A percentile compares a stretch with the other conserved stretches of the same genome.
Conservation (phyloP, 2,888 invertebrate genomes). For the Drosophila monieri region DNA sequence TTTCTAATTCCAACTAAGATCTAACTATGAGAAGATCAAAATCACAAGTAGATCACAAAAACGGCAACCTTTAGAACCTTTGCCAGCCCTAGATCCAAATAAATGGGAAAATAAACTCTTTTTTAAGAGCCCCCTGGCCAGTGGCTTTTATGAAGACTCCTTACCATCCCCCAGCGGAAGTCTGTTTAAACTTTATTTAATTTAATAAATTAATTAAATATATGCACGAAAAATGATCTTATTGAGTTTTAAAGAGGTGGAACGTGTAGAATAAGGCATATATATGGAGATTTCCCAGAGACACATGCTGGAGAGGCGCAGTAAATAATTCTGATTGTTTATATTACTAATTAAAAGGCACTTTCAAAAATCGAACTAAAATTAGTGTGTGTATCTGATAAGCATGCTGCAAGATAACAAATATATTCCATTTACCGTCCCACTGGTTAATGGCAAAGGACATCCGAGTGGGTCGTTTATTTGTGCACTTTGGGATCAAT, state of each 20-base stretch:
- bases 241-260: not conserved
- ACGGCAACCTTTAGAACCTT: no score
- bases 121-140: not conserved
- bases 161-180: constrained; percentile 17
- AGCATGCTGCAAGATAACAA: not conserved
- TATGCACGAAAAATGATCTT: not conserved
- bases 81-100: no score
- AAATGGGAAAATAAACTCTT: no score
- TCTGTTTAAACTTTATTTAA: constrained; percentile 2
- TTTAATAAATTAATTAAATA: not conserved
- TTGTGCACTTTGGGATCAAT: constrained; percentile 25
- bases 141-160: constrained; percentile 11
- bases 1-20: no score
- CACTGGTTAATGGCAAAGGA: not conserved
- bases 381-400: not conserved
- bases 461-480: not conserved
- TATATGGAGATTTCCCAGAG: not conserved
- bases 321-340: not conserved
- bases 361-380: not conserved
- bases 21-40: no score
- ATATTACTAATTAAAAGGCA: not conserved
- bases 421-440: not conserved
- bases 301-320: not conserved
- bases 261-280: constrained; percentile 5
- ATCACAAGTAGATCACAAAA: no score